Percentiles rank a stretch among this genome's conserved stretches.
Evolutionary conservation across 1,140 invertebrate genomes (phyloP).

Genomic region (Euglossa dilemma): DNA sequence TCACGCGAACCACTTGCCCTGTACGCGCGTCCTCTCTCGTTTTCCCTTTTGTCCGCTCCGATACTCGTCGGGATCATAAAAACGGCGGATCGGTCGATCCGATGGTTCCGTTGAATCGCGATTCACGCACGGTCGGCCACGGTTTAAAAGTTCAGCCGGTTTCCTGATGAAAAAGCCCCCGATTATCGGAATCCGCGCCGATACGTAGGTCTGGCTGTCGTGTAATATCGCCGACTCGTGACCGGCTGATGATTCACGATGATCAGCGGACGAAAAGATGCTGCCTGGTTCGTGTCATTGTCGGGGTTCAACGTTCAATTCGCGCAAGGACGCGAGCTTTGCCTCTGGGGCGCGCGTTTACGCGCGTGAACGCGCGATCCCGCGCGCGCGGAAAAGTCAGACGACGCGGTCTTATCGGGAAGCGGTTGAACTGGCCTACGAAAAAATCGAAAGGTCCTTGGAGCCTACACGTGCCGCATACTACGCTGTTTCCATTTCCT

Average conservation of each 20-base stretch:
- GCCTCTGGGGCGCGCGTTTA: not conserved
- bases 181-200: not conserved
- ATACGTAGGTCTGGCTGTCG: not conserved
- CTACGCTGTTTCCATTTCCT: conserved; percentile 35
- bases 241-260: conserved; percentile 57
- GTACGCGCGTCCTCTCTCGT: too few species aligned
- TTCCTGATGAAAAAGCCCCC: not conserved
- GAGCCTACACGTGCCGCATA: conserved; percentile 42
- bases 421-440: not conserved
- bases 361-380: not conserved
- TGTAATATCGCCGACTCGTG: conserved; percentile 19
- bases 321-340: conserved; percentile 59
- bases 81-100: not conserved
- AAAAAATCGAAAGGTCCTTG: conserved; percentile 62
- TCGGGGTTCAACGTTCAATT: conserved; percentile 66
- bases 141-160: not conserved
- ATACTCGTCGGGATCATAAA: too few species aligned
- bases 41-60: too few species aligned
- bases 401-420: conserved; percentile 4
- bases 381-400: conserved; percentile 6
- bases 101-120: not conserved
- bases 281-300: conserved; percentile 25
- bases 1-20: not conserved
- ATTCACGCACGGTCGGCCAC: too few species aligned
- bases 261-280: conserved; percentile 45